These are phyloP conservation scores for Zootoca vivipara DNA, from an alignment of 2,113 vertebrate genomes.

Conservation along the genomic window DNA sequence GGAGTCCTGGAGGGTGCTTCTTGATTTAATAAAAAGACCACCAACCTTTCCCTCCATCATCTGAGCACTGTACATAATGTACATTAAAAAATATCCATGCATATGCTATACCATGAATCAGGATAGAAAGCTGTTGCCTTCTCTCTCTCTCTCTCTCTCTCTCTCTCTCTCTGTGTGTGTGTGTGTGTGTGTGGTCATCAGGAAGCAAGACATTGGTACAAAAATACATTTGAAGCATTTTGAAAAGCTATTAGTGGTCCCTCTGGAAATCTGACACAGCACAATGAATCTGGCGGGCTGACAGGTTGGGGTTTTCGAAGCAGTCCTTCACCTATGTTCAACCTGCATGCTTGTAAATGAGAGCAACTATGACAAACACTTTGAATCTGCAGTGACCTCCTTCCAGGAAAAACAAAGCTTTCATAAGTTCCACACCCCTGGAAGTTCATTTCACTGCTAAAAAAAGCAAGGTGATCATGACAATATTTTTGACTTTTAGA, in stretches of 20 bases:
- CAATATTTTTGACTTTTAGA: conserved; percentile 16
- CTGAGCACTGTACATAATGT: too few relatives aligned
- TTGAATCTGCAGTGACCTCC: neutral
- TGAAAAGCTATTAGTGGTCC: neutral
- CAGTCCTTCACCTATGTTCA: neutral
- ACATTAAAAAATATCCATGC: too few relatives aligned
- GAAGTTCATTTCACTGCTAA: neutral
- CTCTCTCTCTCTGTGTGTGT: too few relatives aligned
- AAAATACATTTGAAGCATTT: neutral
- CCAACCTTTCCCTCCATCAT: too few relatives aligned
- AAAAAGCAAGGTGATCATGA: neutral
- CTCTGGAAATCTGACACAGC: neutral
- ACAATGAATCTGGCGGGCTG: neutral
- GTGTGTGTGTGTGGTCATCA: too few relatives aligned
- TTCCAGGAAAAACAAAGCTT: neutral
- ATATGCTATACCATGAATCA: too few relatives aligned
- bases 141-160: too few relatives aligned
- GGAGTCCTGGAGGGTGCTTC: too few relatives aligned
- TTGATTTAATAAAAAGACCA: too few relatives aligned
- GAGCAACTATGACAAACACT: neutral
- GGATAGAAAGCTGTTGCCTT: too few relatives aligned
- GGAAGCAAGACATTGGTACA: neutral
- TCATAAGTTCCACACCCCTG: neutral
- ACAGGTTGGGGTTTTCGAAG: neutral
- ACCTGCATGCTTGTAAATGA: neutral